These are phyloP conservation scores for Orthonychiurus folsomi DNA, from an alignment of 2,888 invertebrate species.

Conservation along the genomic window DNA sequence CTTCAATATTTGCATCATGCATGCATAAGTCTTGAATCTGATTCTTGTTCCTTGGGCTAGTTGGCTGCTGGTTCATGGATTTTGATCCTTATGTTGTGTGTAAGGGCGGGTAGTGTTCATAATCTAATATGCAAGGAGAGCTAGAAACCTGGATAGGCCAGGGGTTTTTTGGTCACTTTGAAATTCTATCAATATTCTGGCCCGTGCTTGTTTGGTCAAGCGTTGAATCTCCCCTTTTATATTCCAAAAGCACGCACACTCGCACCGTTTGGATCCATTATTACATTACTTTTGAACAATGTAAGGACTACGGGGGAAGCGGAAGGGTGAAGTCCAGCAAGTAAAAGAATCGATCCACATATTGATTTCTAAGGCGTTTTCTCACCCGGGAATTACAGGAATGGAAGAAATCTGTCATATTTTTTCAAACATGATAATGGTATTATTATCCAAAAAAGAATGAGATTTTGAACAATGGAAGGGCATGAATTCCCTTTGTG, in stretches of 20 bases:
- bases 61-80: too few species aligned
- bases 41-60: too few species aligned
- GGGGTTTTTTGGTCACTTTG: not conserved
- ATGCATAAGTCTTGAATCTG: too few species aligned
- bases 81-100: too few species aligned
- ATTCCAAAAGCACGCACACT: not conserved
- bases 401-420: too few species aligned
- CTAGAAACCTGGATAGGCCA: too few species aligned
- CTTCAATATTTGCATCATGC: not conserved
- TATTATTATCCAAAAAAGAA: constrained; percentile 1
- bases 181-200: not conserved
- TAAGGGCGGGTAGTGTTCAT: too few species aligned
- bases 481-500: not conserved
- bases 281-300: too few species aligned
- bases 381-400: too few species aligned
- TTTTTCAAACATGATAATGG: too few species aligned
- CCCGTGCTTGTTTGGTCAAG: not conserved
- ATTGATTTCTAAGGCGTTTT: not conserved
- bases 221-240: not conserved
- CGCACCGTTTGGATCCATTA: not conserved
- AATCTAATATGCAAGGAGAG: too few species aligned
- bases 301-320: not conserved
- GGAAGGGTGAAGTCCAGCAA: not conserved
- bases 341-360: not conserved
- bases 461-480: not conserved